Conservation (phyloP, 2,888 invertebrate species). For the Caradrina kadenii region DNA sequence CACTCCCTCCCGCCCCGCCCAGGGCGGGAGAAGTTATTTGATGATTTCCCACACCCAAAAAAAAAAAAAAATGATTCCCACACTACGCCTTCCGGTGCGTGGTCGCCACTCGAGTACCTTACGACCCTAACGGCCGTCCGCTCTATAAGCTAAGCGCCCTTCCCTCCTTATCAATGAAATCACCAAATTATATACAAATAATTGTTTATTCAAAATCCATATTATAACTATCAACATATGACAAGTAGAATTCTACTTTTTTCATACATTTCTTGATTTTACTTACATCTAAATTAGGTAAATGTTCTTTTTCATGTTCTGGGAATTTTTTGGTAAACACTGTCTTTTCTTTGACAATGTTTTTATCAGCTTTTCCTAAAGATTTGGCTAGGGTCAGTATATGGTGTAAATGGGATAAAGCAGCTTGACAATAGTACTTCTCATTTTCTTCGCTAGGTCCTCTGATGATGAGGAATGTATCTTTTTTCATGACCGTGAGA, state of each 20-base stretch:
- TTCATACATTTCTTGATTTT: conserved; percentile 90
- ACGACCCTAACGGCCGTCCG: no score
- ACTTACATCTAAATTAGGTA: conserved; percentile 87
- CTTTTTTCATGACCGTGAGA: conserved; percentile 90
- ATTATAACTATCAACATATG: conserved; percentile 89
- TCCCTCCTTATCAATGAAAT: conserved; percentile 1
- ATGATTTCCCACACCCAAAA: no score
- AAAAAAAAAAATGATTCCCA: no score
- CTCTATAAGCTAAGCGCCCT: no score
- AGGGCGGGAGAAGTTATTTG: no score
- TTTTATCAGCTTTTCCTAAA: conserved; percentile 59
- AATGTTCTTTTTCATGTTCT: conserved; percentile 86
- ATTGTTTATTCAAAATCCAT: conserved; percentile 72
- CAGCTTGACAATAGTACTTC: conserved; percentile 91
- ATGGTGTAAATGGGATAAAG: conserved; percentile 92
- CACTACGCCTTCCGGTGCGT: no score
- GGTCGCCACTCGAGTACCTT: no score
- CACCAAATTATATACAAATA: neutral
- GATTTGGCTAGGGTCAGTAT: conserved; percentile 88
- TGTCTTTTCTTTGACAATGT: conserved; percentile 59
- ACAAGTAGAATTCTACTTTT: conserved; percentile 94
- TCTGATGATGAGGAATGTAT: conserved; percentile 91
- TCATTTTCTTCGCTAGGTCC: conserved; percentile 90
- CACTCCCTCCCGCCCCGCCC: no score
- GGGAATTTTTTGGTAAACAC: conserved; percentile 91